Evolutionary conservation across 2,797 vertebrate genomes (phyloP).

Genomic region (Etheostoma perlongum): DNA sequence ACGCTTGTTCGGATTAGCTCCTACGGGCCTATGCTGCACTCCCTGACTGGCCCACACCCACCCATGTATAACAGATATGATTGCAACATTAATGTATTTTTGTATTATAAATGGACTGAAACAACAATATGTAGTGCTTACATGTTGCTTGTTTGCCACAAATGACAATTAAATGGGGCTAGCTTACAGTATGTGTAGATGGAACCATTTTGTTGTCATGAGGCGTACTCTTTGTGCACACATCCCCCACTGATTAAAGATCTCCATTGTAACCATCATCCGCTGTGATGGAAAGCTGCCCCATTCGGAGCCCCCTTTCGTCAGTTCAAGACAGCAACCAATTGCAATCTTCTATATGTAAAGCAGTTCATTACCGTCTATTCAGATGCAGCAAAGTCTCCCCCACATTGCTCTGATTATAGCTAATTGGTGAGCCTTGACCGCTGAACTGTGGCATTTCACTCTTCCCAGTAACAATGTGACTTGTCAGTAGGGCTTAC

Average conservation of each 20-base stretch:
- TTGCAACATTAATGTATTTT: conserved; percentile 6
- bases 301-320: conserved; percentile 4
- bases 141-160: background rate
- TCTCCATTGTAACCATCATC: conserved; percentile 24
- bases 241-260: conserved; percentile 29
- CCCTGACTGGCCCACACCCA: conserved; percentile 30
- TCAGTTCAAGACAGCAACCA: background rate
- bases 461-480: conserved; percentile 37
- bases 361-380: conserved; percentile 58
- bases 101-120: conserved; percentile 1
- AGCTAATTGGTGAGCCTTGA: conserved; percentile 63
- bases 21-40: conserved; percentile 47
- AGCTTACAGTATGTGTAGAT: background rate
- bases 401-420: conserved; percentile 53
- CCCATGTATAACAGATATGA: conserved; percentile 24
- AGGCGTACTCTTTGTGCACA: background rate
- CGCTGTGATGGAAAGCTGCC: conserved; percentile 17
- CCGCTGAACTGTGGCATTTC: conserved; percentile 55
- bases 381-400: conserved; percentile 41
- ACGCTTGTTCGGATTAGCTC: conserved; percentile 61
- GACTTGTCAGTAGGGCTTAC: background rate
- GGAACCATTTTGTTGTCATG: background rate
- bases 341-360: conserved; percentile 35
- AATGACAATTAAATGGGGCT: background rate
- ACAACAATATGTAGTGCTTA: background rate